Base-by-base conservation (phyloP, 2,113 vertebrate genomes). In the Onychostoma macrolepis region DNA sequence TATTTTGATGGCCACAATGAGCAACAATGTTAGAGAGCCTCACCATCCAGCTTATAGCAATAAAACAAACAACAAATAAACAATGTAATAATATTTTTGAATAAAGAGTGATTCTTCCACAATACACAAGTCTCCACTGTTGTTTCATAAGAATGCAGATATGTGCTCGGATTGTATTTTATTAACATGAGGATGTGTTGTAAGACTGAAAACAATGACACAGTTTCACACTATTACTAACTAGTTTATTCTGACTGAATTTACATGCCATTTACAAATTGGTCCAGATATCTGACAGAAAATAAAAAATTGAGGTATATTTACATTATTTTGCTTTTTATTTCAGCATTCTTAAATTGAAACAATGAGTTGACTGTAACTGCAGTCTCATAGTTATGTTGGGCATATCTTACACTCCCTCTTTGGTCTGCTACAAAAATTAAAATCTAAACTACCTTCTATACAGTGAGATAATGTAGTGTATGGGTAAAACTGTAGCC, bases 241-340 rank as follows among this genome's bases (percentile, higher is more conserved):
- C n/a, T 80, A 50, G 13, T 87, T 85, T 87, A 85, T 87, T 77
- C 43, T 58, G 17, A 75, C 84, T 75, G n/a, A 24, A 15, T 43
- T 78, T 43, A 4, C 56, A 63, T 63, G 21, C 1, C 15, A 75
- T 56, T 83, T 45, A 79, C 12, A 86, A 72, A 84, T 61, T 76
- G 76, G n/a, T 87, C 82, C 41, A 89, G 56, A 84, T 56, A 79
- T 48, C 17, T 56, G 50, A 56, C 11, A 30, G 8, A 43, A 80
- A 76, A 28, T 82, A 28, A n/a, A 53, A 78, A 36, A 30, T 33
- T 9, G 15, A 56, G 19, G 50, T 56, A 56, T 21, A 56, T 74
- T 43, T n/a, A 74, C 38, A 43, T 74, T 74, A 26, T 36, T 75
- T 75, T 36, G 2, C 19, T 36, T 58, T 53, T 36, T 21, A 10